Percentiles rank a stretch among this genome's conserved stretches.
Evolutionary conservation across 2,797 vertebrate genomes (phyloP).

Genomic region (Menidia menidia): DNA sequence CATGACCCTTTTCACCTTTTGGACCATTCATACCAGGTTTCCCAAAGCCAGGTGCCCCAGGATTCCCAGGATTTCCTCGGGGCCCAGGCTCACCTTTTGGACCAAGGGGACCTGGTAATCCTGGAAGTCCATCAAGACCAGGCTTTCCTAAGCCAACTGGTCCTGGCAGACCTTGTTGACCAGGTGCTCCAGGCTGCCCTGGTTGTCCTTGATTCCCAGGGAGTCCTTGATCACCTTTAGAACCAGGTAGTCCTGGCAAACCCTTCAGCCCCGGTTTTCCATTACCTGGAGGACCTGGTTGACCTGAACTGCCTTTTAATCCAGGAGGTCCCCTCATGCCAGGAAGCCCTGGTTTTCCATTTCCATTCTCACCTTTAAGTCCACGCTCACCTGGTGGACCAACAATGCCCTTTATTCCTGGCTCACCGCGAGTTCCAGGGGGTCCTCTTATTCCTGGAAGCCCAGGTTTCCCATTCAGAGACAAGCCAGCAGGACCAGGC

Average conservation of each 20-base stretch:
- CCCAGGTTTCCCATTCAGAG: constrained; percentile 95
- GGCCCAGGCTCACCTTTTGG: constrained; percentile 88
- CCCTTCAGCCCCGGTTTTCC: constrained; percentile 90
- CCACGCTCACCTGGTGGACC: constrained; percentile 90
- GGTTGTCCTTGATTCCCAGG: constrained; percentile 84
- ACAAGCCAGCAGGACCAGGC: constrained; percentile 93
- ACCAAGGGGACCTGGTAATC: constrained; percentile 84
- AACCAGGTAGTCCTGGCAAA: constrained; percentile 86
- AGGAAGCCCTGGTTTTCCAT: constrained; percentile 89
- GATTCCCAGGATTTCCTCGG: constrained; percentile 88
- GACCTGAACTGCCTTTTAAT: constrained; percentile 84
- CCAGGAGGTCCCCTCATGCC: constrained; percentile 86
- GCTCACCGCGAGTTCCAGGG: constrained; percentile 90
- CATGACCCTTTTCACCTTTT: constrained; percentile 92
- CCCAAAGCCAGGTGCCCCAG: constrained; percentile 91
- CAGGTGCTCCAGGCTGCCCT: constrained; percentile 85
- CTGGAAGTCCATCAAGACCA: constrained; percentile 88
- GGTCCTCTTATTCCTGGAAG: constrained; percentile 88
- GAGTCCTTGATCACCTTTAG: constrained; percentile 89
- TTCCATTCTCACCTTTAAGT: constrained; percentile 91
- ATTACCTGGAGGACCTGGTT: constrained; percentile 83
- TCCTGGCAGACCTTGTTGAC: constrained; percentile 88
- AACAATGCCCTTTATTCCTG: constrained; percentile 87
- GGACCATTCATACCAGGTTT: constrained; percentile 91
- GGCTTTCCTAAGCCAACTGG: constrained; percentile 86